Evolutionary conservation across 1,140 invertebrate genomes (phyloP).

Genomic region (Campoletis sonorensis): DNA sequence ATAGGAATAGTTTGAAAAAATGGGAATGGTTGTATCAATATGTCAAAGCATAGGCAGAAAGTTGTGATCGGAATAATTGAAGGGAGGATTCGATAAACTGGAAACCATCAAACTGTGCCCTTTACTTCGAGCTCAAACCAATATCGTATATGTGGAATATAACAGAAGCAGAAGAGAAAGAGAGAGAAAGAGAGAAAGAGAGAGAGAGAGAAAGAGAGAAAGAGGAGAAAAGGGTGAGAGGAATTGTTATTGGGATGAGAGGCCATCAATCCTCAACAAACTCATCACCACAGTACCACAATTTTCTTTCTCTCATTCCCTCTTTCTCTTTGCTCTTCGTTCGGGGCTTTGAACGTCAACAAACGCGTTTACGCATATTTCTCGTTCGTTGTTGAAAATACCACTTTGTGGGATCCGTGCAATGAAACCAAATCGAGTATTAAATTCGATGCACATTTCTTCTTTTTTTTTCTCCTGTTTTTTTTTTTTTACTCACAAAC

Average conservation of each 20-base stretch:
- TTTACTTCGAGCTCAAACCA: conserved; percentile 13
- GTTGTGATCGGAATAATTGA: conserved; percentile 31
- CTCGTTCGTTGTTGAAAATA: not conserved
- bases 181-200: not conserved
- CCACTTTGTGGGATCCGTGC: conserved; percentile 27
- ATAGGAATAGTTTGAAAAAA: not conserved
- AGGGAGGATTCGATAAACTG: conserved; percentile 26
- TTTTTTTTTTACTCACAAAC: not conserved
- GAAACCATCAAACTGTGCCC: conserved; percentile 21
- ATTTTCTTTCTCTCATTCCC: not conserved
- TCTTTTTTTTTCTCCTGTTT: too few relatives aligned
- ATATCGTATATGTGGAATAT: conserved; percentile 8
- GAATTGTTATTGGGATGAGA: conserved; percentile 36
- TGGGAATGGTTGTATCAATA: conserved; percentile 15
- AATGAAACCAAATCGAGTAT: conserved; percentile 29
- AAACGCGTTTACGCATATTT: conserved; percentile 35
- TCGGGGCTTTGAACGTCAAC: conserved; percentile 20
- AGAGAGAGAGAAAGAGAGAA: too few relatives aligned
- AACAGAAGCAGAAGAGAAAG: not conserved
- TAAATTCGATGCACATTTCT: conserved; percentile 8
- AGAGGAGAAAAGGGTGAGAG: not conserved
- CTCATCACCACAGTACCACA: conserved; percentile 37
- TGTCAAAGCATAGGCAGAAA: not conserved
- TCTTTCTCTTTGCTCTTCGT: not conserved
- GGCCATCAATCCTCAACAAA: conserved; percentile 41